Evolutionary conservation across 2,797 vertebrate genomes (phyloP).

Genomic region (Chelonia mydas): DNA sequence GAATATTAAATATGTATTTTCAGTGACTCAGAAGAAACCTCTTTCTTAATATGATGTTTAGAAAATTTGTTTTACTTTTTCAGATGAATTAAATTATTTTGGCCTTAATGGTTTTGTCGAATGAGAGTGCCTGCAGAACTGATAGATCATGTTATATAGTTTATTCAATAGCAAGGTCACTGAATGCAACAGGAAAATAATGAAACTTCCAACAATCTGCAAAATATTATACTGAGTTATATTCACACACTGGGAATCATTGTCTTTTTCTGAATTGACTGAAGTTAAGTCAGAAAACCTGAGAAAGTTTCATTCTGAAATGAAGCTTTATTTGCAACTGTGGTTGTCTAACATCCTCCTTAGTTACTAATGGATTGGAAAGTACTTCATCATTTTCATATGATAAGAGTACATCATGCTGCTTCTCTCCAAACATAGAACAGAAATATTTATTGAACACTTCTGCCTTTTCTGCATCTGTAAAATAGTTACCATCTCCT

Average conservation of each 20-base stretch:
- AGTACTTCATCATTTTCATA: neutral
- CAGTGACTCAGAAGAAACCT: neutral
- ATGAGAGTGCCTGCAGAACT: no score
- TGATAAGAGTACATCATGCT: no score
- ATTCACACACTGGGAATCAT: neutral
- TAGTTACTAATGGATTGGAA: neutral
- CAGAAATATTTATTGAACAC: neutral
- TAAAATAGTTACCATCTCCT: neutral
- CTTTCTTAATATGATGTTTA: neutral
- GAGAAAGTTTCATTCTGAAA: neutral
- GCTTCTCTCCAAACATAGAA: neutral
- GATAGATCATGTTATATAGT: neutral
- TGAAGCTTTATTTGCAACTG: neutral
- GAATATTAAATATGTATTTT: neutral
- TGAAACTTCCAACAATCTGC: neutral
- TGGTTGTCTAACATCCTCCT: neutral
- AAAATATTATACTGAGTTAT: neutral
- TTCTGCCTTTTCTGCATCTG: neutral
- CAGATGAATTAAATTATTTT: neutral
- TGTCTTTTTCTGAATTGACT: neutral
- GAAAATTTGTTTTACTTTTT: neutral
- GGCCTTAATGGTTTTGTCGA: no score
- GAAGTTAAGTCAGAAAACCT: neutral
- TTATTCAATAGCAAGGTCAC: neutral
- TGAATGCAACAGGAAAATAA: neutral